Evolutionary conservation across 2,113 vertebrate genomes (phyloP), one percentile per base, ranked within the genome.

Genomic region (Forbesichthys papilliferus): DNA sequence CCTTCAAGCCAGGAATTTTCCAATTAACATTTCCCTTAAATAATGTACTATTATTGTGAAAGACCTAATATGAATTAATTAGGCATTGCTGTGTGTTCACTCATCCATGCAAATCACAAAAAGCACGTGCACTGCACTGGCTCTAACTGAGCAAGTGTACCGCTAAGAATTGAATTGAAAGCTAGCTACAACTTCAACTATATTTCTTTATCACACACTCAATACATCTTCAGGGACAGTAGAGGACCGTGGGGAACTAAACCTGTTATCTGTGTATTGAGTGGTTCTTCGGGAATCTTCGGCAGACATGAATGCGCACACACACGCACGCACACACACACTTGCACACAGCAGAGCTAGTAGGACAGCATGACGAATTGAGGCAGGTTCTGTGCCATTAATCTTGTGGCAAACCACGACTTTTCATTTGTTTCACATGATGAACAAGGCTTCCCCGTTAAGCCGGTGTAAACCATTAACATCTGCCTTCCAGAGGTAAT

Each of bases 211-310:
- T 16, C 56, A 6, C 16, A 27, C 60, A 59, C 36, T 27, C 27
- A 13, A 16, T 14, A 46, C n/a, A 51, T 69, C 73, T 71, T 73
- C 46, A 8, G 66, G 75, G 56, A 68, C 33, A 27, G 13, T 48
- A 46, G 53, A 74, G 62, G 10, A 20, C n/a, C 18, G n/a, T 56
- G 54, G 54, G 54, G 9, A 55, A n/a, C 14, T 16, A 54, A 65
- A 86, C 85, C 76, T 48, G 57, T 79, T 79, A 80, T 85, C 78
- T 85, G 74, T 16, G 10, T 64, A 79, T 61, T 61, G 73, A 85
- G 69, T 66, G 58, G 46, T 55, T 78, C 56, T 55, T 66, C 71
- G 58, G 61, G 64, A 60, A 62, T 73, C 75, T 82, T 64, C 54
- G 66, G 36, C 64, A 51, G 54, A 69, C 73, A 66, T 64, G 49